phyloP scores from a whole-genome alignment of 2,797 vertebrate species.

The Knipowitschia caucasica region DNA sequence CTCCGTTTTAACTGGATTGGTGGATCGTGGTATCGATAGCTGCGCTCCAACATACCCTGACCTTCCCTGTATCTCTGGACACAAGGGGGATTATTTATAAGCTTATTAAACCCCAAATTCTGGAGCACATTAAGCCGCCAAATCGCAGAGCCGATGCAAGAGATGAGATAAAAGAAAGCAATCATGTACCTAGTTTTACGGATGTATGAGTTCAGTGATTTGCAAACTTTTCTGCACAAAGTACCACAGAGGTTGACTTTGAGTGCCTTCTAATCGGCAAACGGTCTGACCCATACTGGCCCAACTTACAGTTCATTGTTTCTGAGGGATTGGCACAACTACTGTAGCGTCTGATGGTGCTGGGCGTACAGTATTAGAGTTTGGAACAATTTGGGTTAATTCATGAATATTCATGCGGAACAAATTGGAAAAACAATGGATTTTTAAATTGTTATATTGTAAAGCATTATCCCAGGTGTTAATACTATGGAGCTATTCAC shows the following conservation, averaged over 20 bases:
- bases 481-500: too few species aligned
- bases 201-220: conserved; percentile 33
- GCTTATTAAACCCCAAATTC: conserved; percentile 62
- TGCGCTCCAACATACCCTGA: conserved; percentile 53
- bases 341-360: too few species aligned
- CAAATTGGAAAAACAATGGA: too few species aligned
- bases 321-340: too few species aligned
- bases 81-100: conserved; percentile 65
- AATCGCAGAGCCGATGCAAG: conserved; percentile 55
- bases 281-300: conserved; percentile 9
- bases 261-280: background rate
- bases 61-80: conserved; percentile 57
- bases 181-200: conserved; percentile 48
- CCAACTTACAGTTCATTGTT: background rate
- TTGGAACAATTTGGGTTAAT: too few species aligned
- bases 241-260: background rate
- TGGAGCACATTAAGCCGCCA: conserved; percentile 55
- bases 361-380: too few species aligned
- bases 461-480: too few species aligned
- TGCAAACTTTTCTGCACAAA: background rate
- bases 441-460: too few species aligned
- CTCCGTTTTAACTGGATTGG: conserved; percentile 25
- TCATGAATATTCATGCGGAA: too few species aligned
- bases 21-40: conserved; percentile 30
- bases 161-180: conserved; percentile 48